Base-by-base conservation (phyloP, 2,888 invertebrate species). In the Lissocephala sabroskyi region DNA sequence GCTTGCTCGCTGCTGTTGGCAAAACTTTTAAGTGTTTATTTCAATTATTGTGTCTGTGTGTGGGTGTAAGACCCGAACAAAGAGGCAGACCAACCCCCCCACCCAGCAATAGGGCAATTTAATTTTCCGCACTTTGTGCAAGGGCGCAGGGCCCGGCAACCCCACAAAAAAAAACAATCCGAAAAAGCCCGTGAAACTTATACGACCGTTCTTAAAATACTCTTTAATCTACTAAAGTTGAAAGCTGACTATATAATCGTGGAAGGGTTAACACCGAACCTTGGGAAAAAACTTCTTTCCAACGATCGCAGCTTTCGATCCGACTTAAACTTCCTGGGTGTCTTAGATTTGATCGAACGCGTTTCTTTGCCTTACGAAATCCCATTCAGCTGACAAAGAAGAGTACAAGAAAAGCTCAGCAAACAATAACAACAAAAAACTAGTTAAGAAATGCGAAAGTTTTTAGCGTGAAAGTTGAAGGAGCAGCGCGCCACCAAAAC, bases 401-500 rank as follows among this genome's bases (percentile, higher is more conserved):
- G 18, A 41, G 40, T 33, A 10, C 41, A 49, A 46, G 32, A 49
- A 49, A 13, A 57, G 11, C 43, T 46, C 42, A 42, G 28, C 53
- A 29, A 47, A 49, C 50, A 70, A 70, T 70, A 70, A 77, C 62
- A 74, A 77, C 70, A 77, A 75, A 71, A n/a, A 75, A 75, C 76
- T 71, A 75, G 76, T 78, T 73, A 78, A 75, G 78, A 75, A 78
- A 73, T 78, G 71, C 63, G 59, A 78, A 73, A 78, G 73, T 78
- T 75, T 73, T 78, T 59, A 65, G 78, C 66, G 62, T 70, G 75
- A 70, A 77, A 77, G 62, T 70, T 76, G 49, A 55, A 46, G 47
- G 14, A 35, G 35, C n/a, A 1, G 16, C 6, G 17, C 17, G 1
- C 7, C 13, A 9, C 16, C 9, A 17, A 17, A 9, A 32, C 30